phyloP scores from a whole-genome alignment of 2,888 invertebrate genomes.

The Euzetes globulus region DNA sequence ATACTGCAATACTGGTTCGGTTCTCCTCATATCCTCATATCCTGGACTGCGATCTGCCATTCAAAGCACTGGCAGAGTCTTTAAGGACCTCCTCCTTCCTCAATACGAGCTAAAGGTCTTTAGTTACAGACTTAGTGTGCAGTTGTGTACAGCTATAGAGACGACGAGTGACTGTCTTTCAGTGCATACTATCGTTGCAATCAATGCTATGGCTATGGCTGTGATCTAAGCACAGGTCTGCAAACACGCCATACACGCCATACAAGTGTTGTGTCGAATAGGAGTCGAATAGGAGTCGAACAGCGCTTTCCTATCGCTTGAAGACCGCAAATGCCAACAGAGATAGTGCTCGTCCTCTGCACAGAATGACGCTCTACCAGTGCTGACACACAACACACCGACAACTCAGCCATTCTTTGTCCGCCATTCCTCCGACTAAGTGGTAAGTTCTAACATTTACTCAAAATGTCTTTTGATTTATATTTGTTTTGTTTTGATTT shows the following conservation, averaged over 20 bases:
- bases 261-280: background rate
- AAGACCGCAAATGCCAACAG: too few species aligned
- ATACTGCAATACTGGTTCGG: background rate
- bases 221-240: too few species aligned
- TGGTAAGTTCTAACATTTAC: too few species aligned
- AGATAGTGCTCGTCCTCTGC: too few species aligned
- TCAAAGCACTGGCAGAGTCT: background rate
- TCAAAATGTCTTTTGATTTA: too few species aligned
- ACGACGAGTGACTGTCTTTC: background rate
- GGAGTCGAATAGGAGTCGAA: background rate
- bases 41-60: background rate
- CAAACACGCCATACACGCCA: slow-evolving; percentile 13
- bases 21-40: background rate
- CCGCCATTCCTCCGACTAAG: too few species aligned
- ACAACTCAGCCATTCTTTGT: too few species aligned
- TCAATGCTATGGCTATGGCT: slow-evolving; percentile 4
- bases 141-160: background rate
- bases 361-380: too few species aligned
- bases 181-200: background rate
- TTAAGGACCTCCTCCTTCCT: slow-evolving; percentile 26
- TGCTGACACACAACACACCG: too few species aligned
- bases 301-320: too few species aligned
- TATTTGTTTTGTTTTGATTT: too few species aligned
- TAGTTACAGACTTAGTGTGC: background rate
- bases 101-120: slow-evolving; percentile 17